Evolutionary conservation across 2,797 vertebrate species (phyloP).

Genomic region (Microchirus variegatus): DNA sequence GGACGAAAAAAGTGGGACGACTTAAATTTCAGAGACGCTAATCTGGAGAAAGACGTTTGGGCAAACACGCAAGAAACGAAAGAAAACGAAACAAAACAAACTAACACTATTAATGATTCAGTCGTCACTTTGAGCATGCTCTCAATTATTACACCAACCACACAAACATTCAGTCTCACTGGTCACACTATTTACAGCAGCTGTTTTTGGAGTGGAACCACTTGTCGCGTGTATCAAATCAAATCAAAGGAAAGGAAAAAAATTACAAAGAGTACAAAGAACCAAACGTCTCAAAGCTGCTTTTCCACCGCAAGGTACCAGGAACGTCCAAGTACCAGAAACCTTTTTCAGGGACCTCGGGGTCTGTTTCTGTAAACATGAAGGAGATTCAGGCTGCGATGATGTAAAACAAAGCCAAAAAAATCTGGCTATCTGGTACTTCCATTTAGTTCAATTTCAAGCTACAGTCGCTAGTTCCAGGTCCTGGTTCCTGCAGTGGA

Average conservation of each 20-base stretch:
- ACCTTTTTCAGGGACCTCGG: no score
- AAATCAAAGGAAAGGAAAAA: constrained; percentile 38
- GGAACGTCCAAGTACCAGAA: no score
- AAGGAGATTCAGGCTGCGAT: no score
- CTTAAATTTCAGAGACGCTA: not conserved
- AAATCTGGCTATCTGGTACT: no score
- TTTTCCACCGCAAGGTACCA: no score
- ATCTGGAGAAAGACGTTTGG: not conserved
- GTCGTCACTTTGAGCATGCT: constrained; percentile 66
- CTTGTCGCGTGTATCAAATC: constrained; percentile 11
- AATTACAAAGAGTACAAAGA: constrained; percentile 45
- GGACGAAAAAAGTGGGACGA: no score
- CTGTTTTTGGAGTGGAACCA: constrained; percentile 32
- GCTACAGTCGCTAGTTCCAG: no score
- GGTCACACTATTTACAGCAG: constrained; percentile 56
- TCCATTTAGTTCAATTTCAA: no score
- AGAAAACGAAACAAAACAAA: constrained; percentile 27
- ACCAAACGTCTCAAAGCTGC: not conserved
- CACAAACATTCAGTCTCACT: constrained; percentile 56
- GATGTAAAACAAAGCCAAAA: no score
- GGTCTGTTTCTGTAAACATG: no score
- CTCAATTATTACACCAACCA: constrained; percentile 56
- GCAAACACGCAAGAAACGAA: constrained; percentile 27
- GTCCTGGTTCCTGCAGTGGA: no score
- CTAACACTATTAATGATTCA: constrained; percentile 32